Evolutionary conservation across 2,888 invertebrate genomes (phyloP).

Genomic region (Asteroscopus sphinx): DNA sequence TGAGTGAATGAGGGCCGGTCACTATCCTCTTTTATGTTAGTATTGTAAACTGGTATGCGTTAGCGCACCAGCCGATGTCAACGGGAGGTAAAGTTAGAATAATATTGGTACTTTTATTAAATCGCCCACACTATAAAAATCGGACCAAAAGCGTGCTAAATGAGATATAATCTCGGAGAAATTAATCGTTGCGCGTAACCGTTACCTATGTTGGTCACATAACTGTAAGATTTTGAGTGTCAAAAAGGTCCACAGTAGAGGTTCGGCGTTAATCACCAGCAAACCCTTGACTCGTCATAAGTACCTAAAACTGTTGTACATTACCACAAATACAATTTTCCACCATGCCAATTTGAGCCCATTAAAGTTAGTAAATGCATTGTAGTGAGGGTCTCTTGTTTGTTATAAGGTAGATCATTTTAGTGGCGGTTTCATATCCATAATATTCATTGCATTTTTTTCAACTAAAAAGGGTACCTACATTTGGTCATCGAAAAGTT

Average conservation of each 20-base stretch:
- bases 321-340: slow-evolving; percentile 1
- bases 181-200: slow-evolving; percentile 62
- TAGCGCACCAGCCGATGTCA: slow-evolving; percentile 69
- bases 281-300: slow-evolving; percentile 9
- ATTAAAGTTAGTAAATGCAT: slow-evolving; percentile 4
- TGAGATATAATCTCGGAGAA: slow-evolving; percentile 63
- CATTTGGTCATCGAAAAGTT: too few relatives aligned
- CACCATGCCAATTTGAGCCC: slow-evolving; percentile 14
- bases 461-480: too few relatives aligned
- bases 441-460: too few relatives aligned
- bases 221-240: slow-evolving; percentile 56
- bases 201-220: slow-evolving; percentile 61
- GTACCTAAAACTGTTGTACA: slow-evolving; percentile 2
- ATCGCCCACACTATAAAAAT: slow-evolving; percentile 65
- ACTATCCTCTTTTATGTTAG: slow-evolving; percentile 86
- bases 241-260: slow-evolving; percentile 26
- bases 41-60: slow-evolving; percentile 83
- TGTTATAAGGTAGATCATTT: background rate
- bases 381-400: slow-evolving; percentile 9
- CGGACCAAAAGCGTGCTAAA: slow-evolving; percentile 59
- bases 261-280: background rate
- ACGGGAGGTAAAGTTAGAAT: slow-evolving; percentile 69
- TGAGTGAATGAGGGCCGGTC: slow-evolving; percentile 82
- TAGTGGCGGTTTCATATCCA: too few relatives aligned
- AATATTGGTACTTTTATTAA: slow-evolving; percentile 61